Evolutionary conservation across 2,113 vertebrate genomes (phyloP), one percentile per base, ranked within the genome.

Genomic region (Thunnus maccoyii): DNA sequence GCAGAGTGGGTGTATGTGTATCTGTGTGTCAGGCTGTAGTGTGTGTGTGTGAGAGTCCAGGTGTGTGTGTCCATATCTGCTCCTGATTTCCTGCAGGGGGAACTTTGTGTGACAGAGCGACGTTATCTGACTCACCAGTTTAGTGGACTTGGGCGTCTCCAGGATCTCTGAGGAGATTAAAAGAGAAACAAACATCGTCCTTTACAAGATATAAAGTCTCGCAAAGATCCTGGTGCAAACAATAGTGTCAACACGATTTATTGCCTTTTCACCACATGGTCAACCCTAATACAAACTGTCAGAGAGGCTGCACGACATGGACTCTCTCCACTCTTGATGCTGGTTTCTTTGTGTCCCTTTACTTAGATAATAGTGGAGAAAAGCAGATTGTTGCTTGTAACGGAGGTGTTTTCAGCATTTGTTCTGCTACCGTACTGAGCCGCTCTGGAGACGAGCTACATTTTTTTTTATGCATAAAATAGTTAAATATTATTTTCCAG

Each of bases 101-200:
- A 77, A 63, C 55, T 54, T 5, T 46, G 18, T 20, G 9, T 30
- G 58, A 55, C 36, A 0, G 22, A 46, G 7, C 67, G 30, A 50
- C 1, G 1, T 71, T 61, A 61, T 84, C 58, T 3, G n/a, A 97
- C 97, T 97, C 92, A 98, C 97, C 96, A 96, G 89, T 91, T 97
- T 98, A 86, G 94, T 95, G 76, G 94, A 92, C 87, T 96, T 98
- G 69, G 95, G 61, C 2, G 94, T 91, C 13, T 96, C 96, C 83
- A 90, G 63, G 68, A 93, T 93, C 67, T 97, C 96, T 96, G 84
- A 47, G 8, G 51, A 71, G 8, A 87, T 30, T 47, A 79, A 65
- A 62, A 70, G 4, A 74, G 14, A 65, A 70, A 83, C 1, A 75
- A 61, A 83, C 15, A 41, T 11, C 47, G 48, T 61, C 63, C 32